Evolutionary conservation across 1,140 invertebrate species (phyloP).

Genomic region (Drosophila bifasciata): DNA sequence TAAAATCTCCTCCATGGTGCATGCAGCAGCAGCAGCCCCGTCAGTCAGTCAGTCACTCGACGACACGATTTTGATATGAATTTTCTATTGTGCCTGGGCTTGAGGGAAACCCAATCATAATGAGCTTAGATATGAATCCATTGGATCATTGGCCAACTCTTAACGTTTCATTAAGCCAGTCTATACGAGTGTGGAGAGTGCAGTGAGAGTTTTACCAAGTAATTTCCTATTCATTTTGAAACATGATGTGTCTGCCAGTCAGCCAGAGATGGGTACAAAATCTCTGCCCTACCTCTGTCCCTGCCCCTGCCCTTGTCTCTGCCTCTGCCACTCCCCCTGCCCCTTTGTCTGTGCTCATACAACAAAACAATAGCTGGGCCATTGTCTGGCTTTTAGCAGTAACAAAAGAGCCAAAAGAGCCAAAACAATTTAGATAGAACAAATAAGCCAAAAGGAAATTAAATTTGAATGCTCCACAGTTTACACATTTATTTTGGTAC

Average conservation of each 20-base stretch:
- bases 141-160: constrained; percentile 20
- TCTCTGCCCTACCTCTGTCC: constrained; percentile 24
- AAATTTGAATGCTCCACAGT: constrained; percentile 54
- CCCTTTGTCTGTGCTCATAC: constrained; percentile 56
- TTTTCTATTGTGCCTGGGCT: constrained; percentile 45
- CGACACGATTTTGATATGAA: constrained; percentile 60
- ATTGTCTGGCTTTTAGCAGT: constrained; percentile 80
- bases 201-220: constrained; percentile 49
- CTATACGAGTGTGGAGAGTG: constrained; percentile 47
- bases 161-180: constrained; percentile 63
- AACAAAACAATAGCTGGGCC: constrained; percentile 66
- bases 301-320: constrained; percentile 28
- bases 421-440: constrained; percentile 73
- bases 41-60: too few relatives aligned
- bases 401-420: constrained; percentile 62
- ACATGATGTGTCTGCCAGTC: constrained; percentile 41
- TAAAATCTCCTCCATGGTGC: constrained; percentile 72
- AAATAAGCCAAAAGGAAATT: constrained; percentile 67
- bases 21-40: constrained; percentile 29
- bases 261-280: constrained; percentile 49
- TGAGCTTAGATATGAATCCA: constrained; percentile 26
- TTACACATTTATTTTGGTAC: constrained; percentile 23
- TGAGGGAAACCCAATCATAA: constrained; percentile 37
- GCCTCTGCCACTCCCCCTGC: constrained; percentile 14
- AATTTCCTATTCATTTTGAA: constrained; percentile 72